phyloP scores from a whole-genome alignment of 2,113 vertebrate genomes.

The Phyllostomus discolor region DNA sequence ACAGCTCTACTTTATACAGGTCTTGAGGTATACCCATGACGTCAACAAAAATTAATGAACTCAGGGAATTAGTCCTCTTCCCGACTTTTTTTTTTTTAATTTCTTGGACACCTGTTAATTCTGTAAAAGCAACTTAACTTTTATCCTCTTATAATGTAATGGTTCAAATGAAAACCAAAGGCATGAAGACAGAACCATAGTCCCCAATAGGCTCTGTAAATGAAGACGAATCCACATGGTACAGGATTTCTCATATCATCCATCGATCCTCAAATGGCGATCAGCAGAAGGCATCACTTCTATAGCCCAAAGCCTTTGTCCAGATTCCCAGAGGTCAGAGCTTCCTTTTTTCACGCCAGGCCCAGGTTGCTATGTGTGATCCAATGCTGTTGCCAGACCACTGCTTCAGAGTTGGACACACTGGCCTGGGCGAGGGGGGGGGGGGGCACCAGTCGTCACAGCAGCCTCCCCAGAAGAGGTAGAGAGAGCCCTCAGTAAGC shows the following conservation, averaged over 20 bases:
- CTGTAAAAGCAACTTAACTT: constrained; percentile 88
- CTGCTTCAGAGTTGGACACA: constrained; percentile 25
- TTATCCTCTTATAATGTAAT: background rate
- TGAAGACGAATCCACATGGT: constrained; percentile 54
- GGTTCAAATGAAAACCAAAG: constrained; percentile 32
- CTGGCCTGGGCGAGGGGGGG: background rate
- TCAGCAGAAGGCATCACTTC: constrained; percentile 22
- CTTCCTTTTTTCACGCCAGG: constrained; percentile 43
- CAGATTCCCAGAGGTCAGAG: background rate
- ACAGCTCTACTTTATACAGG: constrained; percentile 65
- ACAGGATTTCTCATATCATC: constrained; percentile 27
- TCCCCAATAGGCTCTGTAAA: background rate
- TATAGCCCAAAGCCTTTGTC: constrained; percentile 47
- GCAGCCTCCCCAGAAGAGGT: background rate
- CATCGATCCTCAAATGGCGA: background rate
- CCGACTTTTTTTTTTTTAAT: constrained; percentile 72
- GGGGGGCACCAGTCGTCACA: background rate
- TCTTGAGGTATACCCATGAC: constrained; percentile 53
- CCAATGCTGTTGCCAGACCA: constrained; percentile 28
- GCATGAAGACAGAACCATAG: background rate
- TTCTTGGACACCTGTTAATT: constrained; percentile 86
- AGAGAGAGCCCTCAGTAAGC: background rate
- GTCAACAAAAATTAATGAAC: constrained; percentile 47
- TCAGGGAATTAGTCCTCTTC: constrained; percentile 44
- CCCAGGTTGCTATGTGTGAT: background rate